Evolutionary conservation across 37 sponge, comb jelly and placozoan species (phyloP).

Genomic region (Amphimedon queenslandica): DNA sequence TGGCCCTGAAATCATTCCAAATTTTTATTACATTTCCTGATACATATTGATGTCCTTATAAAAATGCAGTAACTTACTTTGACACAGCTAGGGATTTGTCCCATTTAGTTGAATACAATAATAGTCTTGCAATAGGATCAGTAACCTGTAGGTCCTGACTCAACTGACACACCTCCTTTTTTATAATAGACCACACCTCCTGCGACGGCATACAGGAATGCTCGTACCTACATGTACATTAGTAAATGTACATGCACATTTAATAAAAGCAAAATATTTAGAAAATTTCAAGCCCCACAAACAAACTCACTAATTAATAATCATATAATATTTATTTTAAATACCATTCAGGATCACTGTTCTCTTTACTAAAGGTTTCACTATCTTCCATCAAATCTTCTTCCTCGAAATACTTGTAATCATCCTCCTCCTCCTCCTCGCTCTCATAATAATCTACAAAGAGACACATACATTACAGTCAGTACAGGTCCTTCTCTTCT

Average conservation of each 20-base stretch:
- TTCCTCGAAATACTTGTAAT: not conserved
- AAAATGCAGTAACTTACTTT: conserved; percentile 14
- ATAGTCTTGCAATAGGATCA: not conserved
- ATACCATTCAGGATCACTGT: not conserved
- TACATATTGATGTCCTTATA: not conserved
- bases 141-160: conserved; percentile 24
- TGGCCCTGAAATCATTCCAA: too few species aligned
- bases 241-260: too few species aligned
- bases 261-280: too few species aligned
- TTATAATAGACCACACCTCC: conserved; percentile 43
- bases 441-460: too few species aligned
- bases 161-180: conserved; percentile 16
- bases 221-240: conserved; percentile 20
- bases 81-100: not conserved
- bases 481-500: too few species aligned
- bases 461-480: too few species aligned
- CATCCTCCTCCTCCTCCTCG: not conserved
- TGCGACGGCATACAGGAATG: conserved; percentile 37
- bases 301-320: not conserved
- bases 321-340: not conserved
- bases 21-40: too few species aligned
- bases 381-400: not conserved
- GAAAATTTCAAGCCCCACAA: too few species aligned
- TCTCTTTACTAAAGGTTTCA: not conserved
- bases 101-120: conserved; percentile 34